Base-by-base conservation (phyloP, 1,140 invertebrate species). In the Notospermus geniculatus region DNA sequence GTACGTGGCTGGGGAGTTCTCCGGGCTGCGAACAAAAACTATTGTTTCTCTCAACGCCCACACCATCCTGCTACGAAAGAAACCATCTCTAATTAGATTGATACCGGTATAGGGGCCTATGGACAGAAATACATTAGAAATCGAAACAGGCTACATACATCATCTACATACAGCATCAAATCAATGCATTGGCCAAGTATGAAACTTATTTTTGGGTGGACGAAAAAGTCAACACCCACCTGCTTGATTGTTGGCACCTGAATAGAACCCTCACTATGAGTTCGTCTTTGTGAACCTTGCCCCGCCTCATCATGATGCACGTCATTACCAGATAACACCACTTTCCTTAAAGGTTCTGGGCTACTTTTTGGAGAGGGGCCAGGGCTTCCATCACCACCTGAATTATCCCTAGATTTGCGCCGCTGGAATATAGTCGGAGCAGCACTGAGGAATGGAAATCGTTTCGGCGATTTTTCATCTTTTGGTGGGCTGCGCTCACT, bases 401-500 rank as follows among this genome's bases (percentile, higher is more conserved):
- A 27, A 50, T 19, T 27, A 19, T 50, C 46, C n/a, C n/a, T 19
- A n/a, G 46, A 50, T 50, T 27, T 50, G 4, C 46, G 46, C n/a
- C 46, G 5, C n/a, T 50, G 46, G 46, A 50, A 50, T 50, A 50
- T 7, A 7, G 19, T n/a, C 5, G 19, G 19, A 5, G 19, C 46
- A 23, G 46, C 46, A 19, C 19, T 23, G 19, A 50, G 46, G 46
- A 50, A 50, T 50, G 46, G 25, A n/a, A 50, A 50, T 19, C 46
- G n/a, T 50, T 50, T 50, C 29, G 27, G 46, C 32, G 2, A 36
- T 19, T 39, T 57, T 55, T 19, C 17, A 2, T 22, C 29, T 62
- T 46, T 59, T 19, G 45, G 56, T 50, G 55, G 54, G 32, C 58
- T 57, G n/a, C 60, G 9, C 9, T 19, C 19, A 5, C 19, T 5